Percentiles rank a stretch among this genome's conserved stretches.
phyloP scores from a whole-genome alignment of 2,797 vertebrate species.

The Hypotaenidia philippensis region DNA sequence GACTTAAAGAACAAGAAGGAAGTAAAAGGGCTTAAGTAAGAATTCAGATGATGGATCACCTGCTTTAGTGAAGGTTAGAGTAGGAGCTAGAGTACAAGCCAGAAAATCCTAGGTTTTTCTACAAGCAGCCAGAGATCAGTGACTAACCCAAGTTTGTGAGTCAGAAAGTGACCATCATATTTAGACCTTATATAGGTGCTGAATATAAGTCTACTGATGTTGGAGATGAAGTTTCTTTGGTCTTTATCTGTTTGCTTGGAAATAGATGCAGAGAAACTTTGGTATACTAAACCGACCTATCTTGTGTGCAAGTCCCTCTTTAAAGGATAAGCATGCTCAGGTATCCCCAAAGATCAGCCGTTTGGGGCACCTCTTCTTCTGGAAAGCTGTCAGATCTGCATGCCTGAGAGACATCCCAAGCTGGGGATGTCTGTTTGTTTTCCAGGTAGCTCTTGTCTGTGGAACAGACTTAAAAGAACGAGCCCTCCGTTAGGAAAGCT shows the following conservation, averaged over 20 bases:
- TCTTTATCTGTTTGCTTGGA: background rate
- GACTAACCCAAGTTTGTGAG: background rate
- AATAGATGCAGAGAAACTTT: background rate
- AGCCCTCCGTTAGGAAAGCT: background rate
- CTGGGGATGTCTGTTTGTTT: background rate
- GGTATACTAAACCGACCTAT: background rate
- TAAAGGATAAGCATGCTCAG: background rate
- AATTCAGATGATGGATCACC: conserved; percentile 1
- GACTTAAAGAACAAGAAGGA: conserved; percentile 7
- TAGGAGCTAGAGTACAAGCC: background rate
- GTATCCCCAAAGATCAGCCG: background rate
- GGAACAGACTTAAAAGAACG: background rate
- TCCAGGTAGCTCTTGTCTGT: background rate
- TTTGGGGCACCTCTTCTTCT: background rate
- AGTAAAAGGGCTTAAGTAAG: background rate
- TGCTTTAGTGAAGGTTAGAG: background rate
- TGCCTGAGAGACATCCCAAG: background rate
- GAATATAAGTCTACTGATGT: background rate
- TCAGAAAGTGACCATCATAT: background rate
- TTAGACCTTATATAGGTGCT: background rate
- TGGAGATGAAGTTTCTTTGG: background rate
- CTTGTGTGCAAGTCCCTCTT: background rate
- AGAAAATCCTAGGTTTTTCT: conserved; percentile 8
- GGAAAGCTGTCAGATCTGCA: background rate
- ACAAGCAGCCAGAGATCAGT: background rate